phyloP scores from a whole-genome alignment of 2,113 vertebrate species.

The Mus pahari region DNA sequence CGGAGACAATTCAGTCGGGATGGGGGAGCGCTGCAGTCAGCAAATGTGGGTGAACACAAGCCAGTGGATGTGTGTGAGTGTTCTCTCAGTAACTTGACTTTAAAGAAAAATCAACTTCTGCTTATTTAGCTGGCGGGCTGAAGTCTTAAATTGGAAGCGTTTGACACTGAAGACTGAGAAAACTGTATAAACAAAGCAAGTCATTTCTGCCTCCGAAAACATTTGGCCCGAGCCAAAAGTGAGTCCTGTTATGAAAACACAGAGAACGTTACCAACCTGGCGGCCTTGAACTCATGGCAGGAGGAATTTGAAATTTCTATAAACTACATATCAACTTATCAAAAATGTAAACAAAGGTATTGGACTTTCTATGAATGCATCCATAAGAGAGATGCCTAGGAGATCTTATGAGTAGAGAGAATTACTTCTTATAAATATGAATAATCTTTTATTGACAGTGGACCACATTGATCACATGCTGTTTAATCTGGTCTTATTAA shows the following conservation, averaged over 20 bases:
- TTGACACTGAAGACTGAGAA: background rate
- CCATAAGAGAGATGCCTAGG: background rate
- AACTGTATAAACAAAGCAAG: background rate
- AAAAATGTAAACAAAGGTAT: background rate
- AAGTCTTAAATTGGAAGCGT: background rate
- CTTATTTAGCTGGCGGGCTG: background rate
- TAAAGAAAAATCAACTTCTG: background rate
- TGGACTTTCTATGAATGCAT: background rate
- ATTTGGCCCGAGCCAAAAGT: background rate
- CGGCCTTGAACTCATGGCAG: background rate
- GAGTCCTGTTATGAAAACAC: background rate
- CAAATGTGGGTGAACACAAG: background rate
- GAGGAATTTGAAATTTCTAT: conserved; percentile 20
- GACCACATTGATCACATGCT: conserved; percentile 8
- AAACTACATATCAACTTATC: background rate
- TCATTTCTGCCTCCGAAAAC: background rate
- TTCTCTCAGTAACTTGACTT: background rate
- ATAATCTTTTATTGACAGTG: background rate
- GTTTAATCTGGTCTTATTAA: conserved; percentile 30
- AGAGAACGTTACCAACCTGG: background rate
- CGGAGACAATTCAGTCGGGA: background rate
- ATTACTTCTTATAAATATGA: background rate
- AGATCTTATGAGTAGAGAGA: background rate
- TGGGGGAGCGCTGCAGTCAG: too few species aligned
- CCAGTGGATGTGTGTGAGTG: background rate